These are phyloP conservation scores for Theristicus caerulescens DNA, from an alignment of 2,113 vertebrate genomes.

Conservation along the genomic window DNA sequence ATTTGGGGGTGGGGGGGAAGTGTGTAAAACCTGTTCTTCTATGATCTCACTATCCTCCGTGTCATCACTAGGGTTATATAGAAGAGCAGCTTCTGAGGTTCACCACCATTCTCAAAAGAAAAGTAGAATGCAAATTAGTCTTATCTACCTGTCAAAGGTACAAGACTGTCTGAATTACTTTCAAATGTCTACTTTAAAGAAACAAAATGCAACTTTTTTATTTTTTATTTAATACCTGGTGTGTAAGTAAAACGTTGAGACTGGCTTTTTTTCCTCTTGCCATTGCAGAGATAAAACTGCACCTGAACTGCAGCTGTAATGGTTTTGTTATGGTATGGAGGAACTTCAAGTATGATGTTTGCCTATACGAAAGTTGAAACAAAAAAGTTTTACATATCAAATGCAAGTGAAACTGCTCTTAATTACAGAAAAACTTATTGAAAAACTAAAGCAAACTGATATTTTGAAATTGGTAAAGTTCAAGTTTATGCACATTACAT, in stretches of 20 bases:
- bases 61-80: not conserved
- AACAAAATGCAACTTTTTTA: not conserved
- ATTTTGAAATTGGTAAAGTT: not conserved
- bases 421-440: not conserved
- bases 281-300: slow-evolving; percentile 98
- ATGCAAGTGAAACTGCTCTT: slow-evolving; percentile 45
- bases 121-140: not conserved
- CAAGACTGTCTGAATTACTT: not conserved
- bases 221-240: slow-evolving; percentile 82
- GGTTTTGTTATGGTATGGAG: slow-evolving; percentile 94
- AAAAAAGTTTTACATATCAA: slow-evolving; percentile 42
- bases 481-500: not conserved
- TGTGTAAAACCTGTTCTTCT: not conserved
- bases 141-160: not conserved
- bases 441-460: not conserved
- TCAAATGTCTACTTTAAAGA: not conserved
- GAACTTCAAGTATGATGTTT: slow-evolving; percentile 91
- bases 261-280: slow-evolving; percentile 98
- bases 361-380: slow-evolving; percentile 75
- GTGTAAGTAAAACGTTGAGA: slow-evolving; percentile 96
- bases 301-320: slow-evolving; percentile 91
- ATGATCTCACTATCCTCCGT: accelerated
- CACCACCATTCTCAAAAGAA: not conserved
- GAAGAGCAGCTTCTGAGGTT: not conserved
- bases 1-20: not conserved